A percentile compares a stretch with the other conserved stretches of the same genome.
Conservation (phyloP, 64 coral and sea anemone species). For the Anthopleura sola region DNA sequence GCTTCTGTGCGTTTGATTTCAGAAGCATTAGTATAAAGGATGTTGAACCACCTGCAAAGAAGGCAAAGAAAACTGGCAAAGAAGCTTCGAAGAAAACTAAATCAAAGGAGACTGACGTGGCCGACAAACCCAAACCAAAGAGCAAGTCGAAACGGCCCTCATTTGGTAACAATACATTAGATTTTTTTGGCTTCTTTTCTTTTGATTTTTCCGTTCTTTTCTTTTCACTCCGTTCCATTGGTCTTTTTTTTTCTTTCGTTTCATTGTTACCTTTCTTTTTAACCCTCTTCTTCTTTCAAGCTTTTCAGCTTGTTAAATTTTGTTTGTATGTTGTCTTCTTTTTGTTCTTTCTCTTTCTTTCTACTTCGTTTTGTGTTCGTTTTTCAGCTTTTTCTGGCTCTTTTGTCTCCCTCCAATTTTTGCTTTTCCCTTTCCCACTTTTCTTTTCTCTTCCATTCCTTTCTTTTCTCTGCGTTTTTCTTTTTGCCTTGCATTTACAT, state of each 20-base stretch:
- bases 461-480: not conserved
- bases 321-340: too few relatives aligned
- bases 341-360: too few relatives aligned
- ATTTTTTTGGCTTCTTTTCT: not conserved
- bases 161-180: not conserved
- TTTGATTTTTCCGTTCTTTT: not conserved
- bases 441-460: not conserved
- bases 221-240: not conserved
- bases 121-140: not conserved
- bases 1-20: not conserved
- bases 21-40: not conserved
- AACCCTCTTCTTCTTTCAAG: too few relatives aligned
- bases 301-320: too few relatives aligned
- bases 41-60: slow-evolving; percentile 1
- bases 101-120: not conserved
- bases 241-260: too few relatives aligned
- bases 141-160: not conserved
- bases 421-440: not conserved
- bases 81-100: not conserved
- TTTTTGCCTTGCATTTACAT: not conserved
- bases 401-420: too few relatives aligned
- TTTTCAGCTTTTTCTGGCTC: too few relatives aligned
- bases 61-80: not conserved
- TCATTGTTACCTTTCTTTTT: too few relatives aligned
- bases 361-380: too few relatives aligned